A percentile compares a stretch with the other conserved stretches of the same genome.
Evolutionary conservation across 2,888 invertebrate genomes (phyloP).

Genomic region (Acronicta psi): DNA sequence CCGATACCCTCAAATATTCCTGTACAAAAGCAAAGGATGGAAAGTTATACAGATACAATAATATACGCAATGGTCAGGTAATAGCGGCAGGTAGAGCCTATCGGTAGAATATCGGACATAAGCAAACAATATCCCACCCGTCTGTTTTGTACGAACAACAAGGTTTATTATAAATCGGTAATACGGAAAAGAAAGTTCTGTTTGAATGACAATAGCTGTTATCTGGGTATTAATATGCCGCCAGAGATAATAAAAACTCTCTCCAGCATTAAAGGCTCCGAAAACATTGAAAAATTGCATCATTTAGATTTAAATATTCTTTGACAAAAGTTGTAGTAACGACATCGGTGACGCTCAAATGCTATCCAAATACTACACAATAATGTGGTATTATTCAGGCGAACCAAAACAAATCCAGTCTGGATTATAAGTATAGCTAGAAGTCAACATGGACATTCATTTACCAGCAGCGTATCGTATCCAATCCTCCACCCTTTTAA

Average conservation of each 20-base stretch:
- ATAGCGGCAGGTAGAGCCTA: conserved; percentile 60
- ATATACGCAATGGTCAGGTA: conserved; percentile 59
- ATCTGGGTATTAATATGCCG: conserved; percentile 13
- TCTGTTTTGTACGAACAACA: conserved; percentile 46
- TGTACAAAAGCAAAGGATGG: conserved; percentile 37
- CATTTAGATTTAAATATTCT: background rate
- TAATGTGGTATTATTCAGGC: background rate
- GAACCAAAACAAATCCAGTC: conserved; percentile 20
- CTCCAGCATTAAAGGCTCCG: background rate
- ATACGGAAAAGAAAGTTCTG: conserved; percentile 35
- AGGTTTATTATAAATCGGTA: conserved; percentile 27
- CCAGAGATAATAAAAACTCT: conserved; percentile 11
- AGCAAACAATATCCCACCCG: conserved; percentile 32
- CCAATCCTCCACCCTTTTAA: conserved; percentile 56
- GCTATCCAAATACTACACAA: background rate
- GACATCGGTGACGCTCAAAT: background rate
- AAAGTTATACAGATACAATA: conserved; percentile 29
- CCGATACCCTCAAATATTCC: conserved; percentile 31
- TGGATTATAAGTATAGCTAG: conserved; percentile 25
- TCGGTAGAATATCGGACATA: conserved; percentile 50
- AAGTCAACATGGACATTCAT: conserved; percentile 37
- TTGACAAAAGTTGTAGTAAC: background rate
- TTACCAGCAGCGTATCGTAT: conserved; percentile 32
- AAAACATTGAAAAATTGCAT: conserved; percentile 2
- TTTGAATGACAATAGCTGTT: conserved; percentile 39